phyloP scores from a whole-genome alignment of 2,113 vertebrate species.

The Sterna hirundo region DNA sequence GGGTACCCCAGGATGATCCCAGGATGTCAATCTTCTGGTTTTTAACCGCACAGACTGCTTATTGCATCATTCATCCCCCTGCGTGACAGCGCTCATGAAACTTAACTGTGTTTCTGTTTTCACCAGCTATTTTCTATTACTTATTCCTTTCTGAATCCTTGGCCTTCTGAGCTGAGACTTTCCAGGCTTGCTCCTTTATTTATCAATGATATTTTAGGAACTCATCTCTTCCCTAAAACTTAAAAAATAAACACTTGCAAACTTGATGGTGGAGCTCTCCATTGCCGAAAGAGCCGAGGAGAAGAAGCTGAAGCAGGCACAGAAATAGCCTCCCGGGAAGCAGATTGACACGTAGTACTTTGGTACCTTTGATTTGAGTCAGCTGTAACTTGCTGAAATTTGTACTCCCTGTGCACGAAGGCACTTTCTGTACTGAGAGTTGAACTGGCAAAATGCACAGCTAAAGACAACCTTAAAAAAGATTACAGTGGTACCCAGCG shows the following conservation, averaged over 20 bases:
- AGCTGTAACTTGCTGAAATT: neutral
- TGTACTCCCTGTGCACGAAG: neutral
- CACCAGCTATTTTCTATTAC: neutral
- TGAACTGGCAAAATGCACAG: neutral
- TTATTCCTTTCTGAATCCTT: neutral
- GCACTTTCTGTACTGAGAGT: neutral
- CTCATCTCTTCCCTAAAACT: neutral
- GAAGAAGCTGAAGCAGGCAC: neutral
- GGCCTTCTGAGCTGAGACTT: neutral
- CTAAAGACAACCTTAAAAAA: neutral
- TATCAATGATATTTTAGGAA: slow-evolving; percentile 5
- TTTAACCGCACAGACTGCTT: neutral
- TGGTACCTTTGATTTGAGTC: slow-evolving; percentile 25
- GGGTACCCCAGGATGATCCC: neutral
- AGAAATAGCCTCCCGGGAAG: neutral
- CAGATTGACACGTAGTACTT: neutral
- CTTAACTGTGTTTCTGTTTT: neutral
- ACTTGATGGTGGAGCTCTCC: neutral
- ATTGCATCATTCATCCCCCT: neutral
- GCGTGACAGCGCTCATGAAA: neutral
- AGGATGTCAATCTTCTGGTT: neutral
- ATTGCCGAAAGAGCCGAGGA: neutral
- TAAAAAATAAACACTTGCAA: neutral
- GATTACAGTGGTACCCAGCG: neutral
- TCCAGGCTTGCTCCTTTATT: neutral